A percentile compares a stretch with the other conserved stretches of the same genome.
Evolutionary conservation across 2,797 vertebrate species (phyloP).

Genomic region (Sebastes iracundus): DNA sequence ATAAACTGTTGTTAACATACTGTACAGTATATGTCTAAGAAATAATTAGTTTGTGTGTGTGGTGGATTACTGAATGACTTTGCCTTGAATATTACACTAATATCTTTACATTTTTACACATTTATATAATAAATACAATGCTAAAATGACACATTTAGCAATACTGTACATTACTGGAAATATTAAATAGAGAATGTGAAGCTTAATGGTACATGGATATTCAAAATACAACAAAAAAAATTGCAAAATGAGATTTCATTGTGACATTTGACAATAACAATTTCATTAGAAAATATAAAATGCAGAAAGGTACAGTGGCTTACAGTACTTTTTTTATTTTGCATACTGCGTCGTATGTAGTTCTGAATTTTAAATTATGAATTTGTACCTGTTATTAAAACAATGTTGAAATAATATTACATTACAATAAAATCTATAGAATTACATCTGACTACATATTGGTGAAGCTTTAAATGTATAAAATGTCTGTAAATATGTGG

Average conservation of each 20-base stretch:
- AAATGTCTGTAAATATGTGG: constrained; percentile 12
- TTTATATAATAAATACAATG: neutral
- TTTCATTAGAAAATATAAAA: neutral
- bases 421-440: neutral
- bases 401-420: neutral
- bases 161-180: neutral
- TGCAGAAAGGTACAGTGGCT: neutral
- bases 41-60: neutral
- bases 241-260: neutral
- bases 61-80: neutral
- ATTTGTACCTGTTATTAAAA: neutral
- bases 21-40: neutral
- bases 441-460: neutral
- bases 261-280: neutral
- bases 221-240: neutral
- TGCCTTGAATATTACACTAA: neutral
- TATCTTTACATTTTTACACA: neutral
- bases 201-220: neutral
- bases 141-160: neutral
- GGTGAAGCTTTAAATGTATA: constrained; percentile 2
- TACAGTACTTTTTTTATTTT: neutral
- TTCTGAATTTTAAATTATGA: neutral
- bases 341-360: neutral
- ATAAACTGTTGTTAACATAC: neutral
- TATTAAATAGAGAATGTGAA: neutral